Conservation (phyloP, 30 jellyfish, hydroid and myxozoan species). For the Chrysaora quinquecirrha region DNA sequence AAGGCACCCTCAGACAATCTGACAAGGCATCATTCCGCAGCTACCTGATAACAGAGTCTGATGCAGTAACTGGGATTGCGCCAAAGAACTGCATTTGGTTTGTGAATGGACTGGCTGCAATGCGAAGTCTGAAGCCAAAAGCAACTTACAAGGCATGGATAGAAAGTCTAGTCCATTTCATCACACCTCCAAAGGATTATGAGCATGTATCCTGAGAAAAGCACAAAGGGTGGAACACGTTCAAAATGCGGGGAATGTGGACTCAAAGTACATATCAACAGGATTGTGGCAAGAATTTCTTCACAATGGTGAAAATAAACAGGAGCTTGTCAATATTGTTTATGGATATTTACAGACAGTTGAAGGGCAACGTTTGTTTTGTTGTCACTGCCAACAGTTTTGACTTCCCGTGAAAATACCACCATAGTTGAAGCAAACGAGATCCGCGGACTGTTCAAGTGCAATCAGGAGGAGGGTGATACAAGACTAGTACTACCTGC, state of each 20-base stretch:
- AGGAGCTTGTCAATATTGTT: conserved; percentile 2
- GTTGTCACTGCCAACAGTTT: background rate
- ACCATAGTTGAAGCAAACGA: background rate
- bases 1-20: conserved; percentile 31
- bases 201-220: conserved; percentile 21
- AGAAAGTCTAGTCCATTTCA: background rate
- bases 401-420: conserved; percentile 13
- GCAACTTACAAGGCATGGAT: conserved; percentile 13
- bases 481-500: conserved; percentile 51
- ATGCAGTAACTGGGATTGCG: background rate
- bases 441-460: conserved; percentile 9
- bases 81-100: conserved; percentile 34
- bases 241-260: conserved; percentile 17
- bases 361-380: conserved; percentile 21
- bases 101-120: conserved; percentile 40
- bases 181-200: conserved; percentile 7
- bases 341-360: conserved; percentile 7
- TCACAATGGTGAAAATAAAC: conserved; percentile 7
- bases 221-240: conserved; percentile 32
- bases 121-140: conserved; percentile 24
- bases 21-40: conserved; percentile 33
- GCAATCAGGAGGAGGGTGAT: conserved; percentile 56
- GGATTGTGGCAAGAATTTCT: background rate
- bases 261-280: conserved; percentile 3
- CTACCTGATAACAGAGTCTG: conserved; percentile 17